Evolutionary conservation across 2,113 vertebrate genomes (phyloP), one percentile per base, ranked within the genome.

Genomic region (Gymnobelideus leadbeateri): DNA sequence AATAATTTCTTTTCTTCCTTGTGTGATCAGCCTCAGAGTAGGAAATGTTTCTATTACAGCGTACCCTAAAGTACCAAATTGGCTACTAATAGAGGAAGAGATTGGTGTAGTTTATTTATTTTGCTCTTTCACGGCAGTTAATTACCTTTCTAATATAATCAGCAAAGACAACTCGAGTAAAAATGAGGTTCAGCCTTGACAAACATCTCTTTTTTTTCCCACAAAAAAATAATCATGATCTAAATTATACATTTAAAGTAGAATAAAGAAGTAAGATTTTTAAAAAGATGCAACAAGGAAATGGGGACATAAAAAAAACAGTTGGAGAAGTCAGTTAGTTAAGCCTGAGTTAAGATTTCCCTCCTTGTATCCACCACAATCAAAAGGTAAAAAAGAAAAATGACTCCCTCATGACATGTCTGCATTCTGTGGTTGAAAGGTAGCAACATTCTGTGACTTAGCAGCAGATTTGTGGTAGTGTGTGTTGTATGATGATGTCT

Each of bases 241-340:
- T 37, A 31, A 37, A 61, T 61, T 31, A 21, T 84, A 23, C 19
- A 84, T 84, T 84, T 84, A 84, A 84, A 19, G 19, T 84, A 84
- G n/a, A 43, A 84, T 84, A 84, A 93, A 95, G 91, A 95, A 43
- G 1, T 46, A 24, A 95, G 68, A 93, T 46, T 11, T 93, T 93
- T 23, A 21, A 84, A 84, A 84, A 68, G 57, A 43, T n/a, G 21
- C 19, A 84, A n/a, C 6, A 84, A 84, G n/a, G 68, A 84, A 84
- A 43, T 43, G 19, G 16, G 8, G n/a, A 21, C 19, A 43, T 84
- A 43, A 84, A 84, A 84, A n/a, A n/a, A 84, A 8, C 14, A 1
- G 51, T 21, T 28, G 28, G 92, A 92, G 91, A 53, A 54, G 51
- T 92, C 52, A 89, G 16, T 84, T 68, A 89, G 16, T 84, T 68